Conservation (phyloP, 2,113 vertebrate species). For the Penelope pileata region DNA sequence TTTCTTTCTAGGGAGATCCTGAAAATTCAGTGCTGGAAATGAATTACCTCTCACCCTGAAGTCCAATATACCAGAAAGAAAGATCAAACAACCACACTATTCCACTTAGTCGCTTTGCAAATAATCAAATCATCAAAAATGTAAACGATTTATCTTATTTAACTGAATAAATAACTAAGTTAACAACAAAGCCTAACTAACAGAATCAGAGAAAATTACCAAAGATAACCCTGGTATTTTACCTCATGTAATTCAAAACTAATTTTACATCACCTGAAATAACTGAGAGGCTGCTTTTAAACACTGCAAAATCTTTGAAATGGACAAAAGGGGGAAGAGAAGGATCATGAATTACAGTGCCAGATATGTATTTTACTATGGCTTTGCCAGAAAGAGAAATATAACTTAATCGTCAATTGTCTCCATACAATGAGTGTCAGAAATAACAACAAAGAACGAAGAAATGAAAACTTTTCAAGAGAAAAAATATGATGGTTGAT, state of each 20-base stretch:
- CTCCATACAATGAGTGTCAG: not conserved
- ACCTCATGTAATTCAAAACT: not conserved
- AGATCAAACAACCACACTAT: not conserved
- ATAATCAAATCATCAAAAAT: not conserved
- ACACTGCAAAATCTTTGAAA: not conserved
- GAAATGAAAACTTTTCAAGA: not conserved
- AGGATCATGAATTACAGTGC: not conserved
- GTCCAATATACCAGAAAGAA: not conserved
- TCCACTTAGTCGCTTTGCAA: not conserved
- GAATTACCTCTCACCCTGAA: not conserved
- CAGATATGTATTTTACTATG: not conserved
- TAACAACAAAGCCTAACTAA: not conserved
- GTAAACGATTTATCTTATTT: not conserved
- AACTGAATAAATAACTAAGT: not conserved
- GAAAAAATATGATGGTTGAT: not conserved
- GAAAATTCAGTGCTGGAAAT: not conserved
- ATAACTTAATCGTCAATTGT: not conserved
- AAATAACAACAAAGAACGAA: not conserved
- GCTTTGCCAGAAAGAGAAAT: not conserved
- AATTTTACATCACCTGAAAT: not conserved
- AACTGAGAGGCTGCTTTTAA: not conserved
- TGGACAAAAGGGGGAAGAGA: not conserved
- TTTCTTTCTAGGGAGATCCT: not conserved
- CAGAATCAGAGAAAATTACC: not conserved
- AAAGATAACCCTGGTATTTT: not conserved